These are phyloP conservation scores for Cyclina sinensis DNA, from an alignment of 1,140 invertebrate species.

Conservation along the genomic window DNA sequence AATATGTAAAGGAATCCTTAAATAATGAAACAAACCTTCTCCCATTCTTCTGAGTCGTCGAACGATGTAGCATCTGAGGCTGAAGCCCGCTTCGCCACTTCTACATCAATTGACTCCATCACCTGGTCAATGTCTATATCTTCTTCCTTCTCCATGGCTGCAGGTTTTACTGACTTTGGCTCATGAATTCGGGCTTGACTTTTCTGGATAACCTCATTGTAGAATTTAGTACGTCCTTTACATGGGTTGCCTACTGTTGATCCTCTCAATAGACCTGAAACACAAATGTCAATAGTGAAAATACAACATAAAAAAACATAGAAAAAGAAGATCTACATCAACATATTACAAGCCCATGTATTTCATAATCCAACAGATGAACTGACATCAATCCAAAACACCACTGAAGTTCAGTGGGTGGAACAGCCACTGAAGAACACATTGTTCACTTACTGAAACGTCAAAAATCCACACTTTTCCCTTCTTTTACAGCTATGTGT, in stretches of 20 bases:
- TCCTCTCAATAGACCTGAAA: constrained; percentile 81
- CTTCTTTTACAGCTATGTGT: no score
- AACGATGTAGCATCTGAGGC: constrained; percentile 83
- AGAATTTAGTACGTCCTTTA: constrained; percentile 79
- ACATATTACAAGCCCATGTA: no score
- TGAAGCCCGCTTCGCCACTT: constrained; percentile 49
- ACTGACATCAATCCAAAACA: no score
- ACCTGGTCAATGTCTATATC: constrained; percentile 71
- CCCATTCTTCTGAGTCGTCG: constrained; percentile 97
- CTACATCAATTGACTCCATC: constrained; percentile 70
- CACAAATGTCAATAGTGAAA: no score
- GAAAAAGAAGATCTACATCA: no score
- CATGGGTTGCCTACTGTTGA: constrained; percentile 77
- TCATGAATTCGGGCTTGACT: constrained; percentile 62
- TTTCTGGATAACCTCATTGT: constrained; percentile 76
- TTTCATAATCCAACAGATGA: no score
- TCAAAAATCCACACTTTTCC: no score
- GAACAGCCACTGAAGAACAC: no score
- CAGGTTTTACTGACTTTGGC: constrained; percentile 67
- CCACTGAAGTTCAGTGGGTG: no score
- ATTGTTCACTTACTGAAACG: no score
- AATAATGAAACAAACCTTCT: constrained; percentile 88
- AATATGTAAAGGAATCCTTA: no score
- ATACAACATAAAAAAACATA: no score
- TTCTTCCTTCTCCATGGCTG: constrained; percentile 77